phyloP scores from a whole-genome alignment of 2,888 invertebrate genomes.

The Napeogenes inachia region DNA sequence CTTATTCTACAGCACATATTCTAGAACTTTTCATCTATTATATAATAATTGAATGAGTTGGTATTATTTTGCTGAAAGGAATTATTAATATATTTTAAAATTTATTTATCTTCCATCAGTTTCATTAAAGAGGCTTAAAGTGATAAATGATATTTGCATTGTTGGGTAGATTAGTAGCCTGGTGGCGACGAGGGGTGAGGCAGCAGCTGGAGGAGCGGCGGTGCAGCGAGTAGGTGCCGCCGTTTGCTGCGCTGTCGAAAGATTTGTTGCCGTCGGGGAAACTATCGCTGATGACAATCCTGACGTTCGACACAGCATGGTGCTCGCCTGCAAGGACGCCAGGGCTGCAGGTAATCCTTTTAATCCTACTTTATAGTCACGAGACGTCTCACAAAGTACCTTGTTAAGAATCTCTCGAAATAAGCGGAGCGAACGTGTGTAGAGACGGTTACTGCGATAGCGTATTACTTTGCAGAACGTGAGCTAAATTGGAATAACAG shows the following conservation, averaged over 20 bases:
- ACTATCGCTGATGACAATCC: slow-evolving; percentile 99
- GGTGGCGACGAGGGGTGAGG: slow-evolving; percentile 87
- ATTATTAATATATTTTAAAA: too few relatives aligned
- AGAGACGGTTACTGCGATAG: slow-evolving; percentile 1
- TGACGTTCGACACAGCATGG: slow-evolving; percentile 98
- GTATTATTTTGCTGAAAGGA: neutral
- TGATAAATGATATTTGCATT: slow-evolving; percentile 7
- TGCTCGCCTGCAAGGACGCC: slow-evolving; percentile 98
- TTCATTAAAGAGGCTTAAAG: neutral
- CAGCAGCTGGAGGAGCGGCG: slow-evolving; percentile 79
- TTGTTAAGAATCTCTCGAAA: slow-evolving; percentile 17
- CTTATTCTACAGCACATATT: too few relatives aligned
- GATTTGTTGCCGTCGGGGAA: slow-evolving; percentile 98
- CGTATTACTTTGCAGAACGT: slow-evolving; percentile 3
- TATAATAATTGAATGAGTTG: too few relatives aligned
- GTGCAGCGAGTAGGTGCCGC: slow-evolving; percentile 96
- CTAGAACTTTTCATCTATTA: too few relatives aligned
- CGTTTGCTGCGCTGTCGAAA: slow-evolving; percentile 96
- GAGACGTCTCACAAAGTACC: slow-evolving; percentile 1
- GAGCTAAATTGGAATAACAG: slow-evolving; percentile 3
- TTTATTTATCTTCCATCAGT: neutral
- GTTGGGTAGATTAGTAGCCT: slow-evolving; percentile 86
- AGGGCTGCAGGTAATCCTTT: slow-evolving; percentile 88
- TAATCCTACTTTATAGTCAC: neutral
- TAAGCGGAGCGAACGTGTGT: slow-evolving; percentile 15